Conservation (phyloP, 2,888 invertebrate species). For the Nymphalis c-album region DNA sequence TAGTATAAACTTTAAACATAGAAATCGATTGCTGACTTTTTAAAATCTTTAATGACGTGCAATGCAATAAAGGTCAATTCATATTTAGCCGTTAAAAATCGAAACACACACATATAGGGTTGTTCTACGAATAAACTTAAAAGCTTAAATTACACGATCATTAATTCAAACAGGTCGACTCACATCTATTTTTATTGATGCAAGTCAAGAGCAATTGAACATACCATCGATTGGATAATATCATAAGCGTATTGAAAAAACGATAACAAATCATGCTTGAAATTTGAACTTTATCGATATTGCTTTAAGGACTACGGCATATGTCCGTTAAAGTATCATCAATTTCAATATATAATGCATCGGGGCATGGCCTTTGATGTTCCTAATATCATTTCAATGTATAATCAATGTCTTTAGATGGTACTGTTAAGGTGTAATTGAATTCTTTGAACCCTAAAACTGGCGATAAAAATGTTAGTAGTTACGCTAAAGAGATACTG, state of each 20-base stretch:
- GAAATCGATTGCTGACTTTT: too few species aligned
- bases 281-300: slow-evolving; percentile 2
- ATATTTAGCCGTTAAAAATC: background rate
- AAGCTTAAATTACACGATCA: too few species aligned
- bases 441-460: slow-evolving; percentile 10
- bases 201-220: slow-evolving; percentile 25
- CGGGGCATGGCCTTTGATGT: slow-evolving; percentile 26
- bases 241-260: slow-evolving; percentile 8
- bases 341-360: slow-evolving; percentile 16
- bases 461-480: slow-evolving; percentile 10
- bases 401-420: slow-evolving; percentile 15
- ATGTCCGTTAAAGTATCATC: slow-evolving; percentile 14
- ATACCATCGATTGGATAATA: slow-evolving; percentile 10
- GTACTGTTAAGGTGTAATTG: slow-evolving; percentile 11
- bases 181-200: slow-evolving; percentile 15
- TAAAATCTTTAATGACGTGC: too few species aligned
- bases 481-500: slow-evolving; percentile 9
- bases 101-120: background rate
- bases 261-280: background rate
- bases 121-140: too few species aligned
- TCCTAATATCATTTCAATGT: slow-evolving; percentile 26
- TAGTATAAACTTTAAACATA: too few species aligned
- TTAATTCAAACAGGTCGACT: background rate
- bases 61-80: too few species aligned
- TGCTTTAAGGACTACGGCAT: background rate